Percentiles rank a stretch among this genome's conserved stretches.
phyloP scores from a whole-genome alignment of 2,797 vertebrate genomes.

The Cynopterus sphinx region DNA sequence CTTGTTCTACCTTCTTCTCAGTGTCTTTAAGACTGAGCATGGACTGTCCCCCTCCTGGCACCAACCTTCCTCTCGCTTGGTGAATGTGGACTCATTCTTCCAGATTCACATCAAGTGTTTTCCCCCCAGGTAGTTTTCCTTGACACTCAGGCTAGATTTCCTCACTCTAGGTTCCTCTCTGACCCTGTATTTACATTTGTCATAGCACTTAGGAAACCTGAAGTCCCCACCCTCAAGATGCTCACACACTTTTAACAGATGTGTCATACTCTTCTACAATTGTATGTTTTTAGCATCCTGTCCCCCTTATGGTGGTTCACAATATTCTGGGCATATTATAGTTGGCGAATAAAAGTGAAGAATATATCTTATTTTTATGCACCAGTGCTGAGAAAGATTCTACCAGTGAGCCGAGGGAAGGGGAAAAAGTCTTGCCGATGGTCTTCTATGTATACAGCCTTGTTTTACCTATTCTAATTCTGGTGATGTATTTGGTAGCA shows the following conservation, averaged over 20 bases:
- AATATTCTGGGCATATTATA: background rate
- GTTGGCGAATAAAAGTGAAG: background rate
- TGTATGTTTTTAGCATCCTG: background rate
- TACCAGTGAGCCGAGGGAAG: background rate
- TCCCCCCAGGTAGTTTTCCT: background rate
- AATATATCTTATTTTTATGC: background rate
- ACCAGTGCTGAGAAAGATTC: background rate
- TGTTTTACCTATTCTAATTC: background rate
- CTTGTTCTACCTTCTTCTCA: background rate
- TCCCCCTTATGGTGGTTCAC: no score
- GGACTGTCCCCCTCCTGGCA: background rate
- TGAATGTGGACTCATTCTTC: background rate
- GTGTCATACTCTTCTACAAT: background rate
- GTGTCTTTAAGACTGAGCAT: background rate
- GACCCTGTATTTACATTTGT: background rate
- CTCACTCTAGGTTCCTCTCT: background rate
- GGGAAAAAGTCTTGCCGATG: background rate
- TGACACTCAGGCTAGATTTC: background rate
- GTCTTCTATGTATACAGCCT: background rate
- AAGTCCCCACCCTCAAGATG: background rate
- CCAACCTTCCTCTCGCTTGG: no score
- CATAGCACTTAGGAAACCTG: background rate
- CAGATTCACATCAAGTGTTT: background rate
- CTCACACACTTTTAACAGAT: background rate
- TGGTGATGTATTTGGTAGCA: background rate